Conservation (phyloP, 1,140 invertebrate genomes). For the Oedothorax gibbosus region DNA sequence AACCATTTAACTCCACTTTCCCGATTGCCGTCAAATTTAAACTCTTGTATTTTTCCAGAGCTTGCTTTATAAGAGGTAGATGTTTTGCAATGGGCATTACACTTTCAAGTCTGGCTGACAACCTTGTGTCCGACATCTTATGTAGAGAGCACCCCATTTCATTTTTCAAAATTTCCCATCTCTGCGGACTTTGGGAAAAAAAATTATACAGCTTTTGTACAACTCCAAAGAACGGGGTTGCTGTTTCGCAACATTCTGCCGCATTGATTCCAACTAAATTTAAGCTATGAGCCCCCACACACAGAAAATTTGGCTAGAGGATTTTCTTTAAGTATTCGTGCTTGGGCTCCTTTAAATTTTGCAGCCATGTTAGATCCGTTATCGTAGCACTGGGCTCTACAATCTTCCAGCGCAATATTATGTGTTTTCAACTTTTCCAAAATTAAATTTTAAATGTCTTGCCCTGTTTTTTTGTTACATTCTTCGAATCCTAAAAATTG, state of each 20-base stretch:
- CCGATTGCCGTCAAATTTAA: no score
- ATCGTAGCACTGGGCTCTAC: slow-evolving; percentile 66
- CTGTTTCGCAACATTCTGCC: slow-evolving; percentile 38
- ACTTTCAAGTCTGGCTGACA: slow-evolving; percentile 14
- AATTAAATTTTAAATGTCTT: neutral
- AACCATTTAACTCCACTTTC: no score
- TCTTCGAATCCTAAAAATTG: neutral
- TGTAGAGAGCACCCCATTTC: slow-evolving; percentile 22
- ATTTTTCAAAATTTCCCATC: slow-evolving; percentile 38
- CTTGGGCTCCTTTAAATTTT: slow-evolving; percentile 66
- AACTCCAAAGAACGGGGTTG: slow-evolving; percentile 46
- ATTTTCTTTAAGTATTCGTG: slow-evolving; percentile 65
- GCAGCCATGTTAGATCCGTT: slow-evolving; percentile 67
- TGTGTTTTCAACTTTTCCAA: neutral
- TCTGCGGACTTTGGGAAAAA: slow-evolving; percentile 32
- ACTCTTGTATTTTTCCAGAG: neutral
- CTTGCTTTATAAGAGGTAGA: neutral
- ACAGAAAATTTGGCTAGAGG: slow-evolving; percentile 63
- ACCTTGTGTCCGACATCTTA: neutral
- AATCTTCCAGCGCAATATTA: slow-evolving; percentile 11
- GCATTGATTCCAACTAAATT: slow-evolving; percentile 62
- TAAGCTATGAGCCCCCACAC: slow-evolving; percentile 66
- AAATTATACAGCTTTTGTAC: slow-evolving; percentile 52
- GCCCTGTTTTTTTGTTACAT: neutral
- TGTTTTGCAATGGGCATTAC: neutral